A percentile compares a stretch with the other conserved stretches of the same genome.
Conservation (phyloP, 1,140 invertebrate genomes). For the Cheumatopsyche charites region DNA sequence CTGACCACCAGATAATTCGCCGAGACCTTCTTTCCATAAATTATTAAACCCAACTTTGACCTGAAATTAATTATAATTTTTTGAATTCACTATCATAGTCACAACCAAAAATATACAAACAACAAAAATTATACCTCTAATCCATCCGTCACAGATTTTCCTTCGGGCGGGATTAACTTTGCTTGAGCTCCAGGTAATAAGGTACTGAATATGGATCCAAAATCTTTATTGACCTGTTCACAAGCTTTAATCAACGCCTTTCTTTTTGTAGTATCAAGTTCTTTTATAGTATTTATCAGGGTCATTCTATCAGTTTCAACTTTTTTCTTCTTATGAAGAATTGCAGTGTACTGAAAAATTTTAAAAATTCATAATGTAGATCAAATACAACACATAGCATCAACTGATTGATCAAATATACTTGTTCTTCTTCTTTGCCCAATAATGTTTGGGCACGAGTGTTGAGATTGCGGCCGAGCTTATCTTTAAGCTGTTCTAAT, state of each 20-base stretch:
- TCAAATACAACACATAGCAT: constrained; percentile 11
- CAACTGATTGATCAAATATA: constrained; percentile 50
- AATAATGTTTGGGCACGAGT: constrained; percentile 85
- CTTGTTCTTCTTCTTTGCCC: constrained; percentile 85
- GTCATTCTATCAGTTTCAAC: constrained; percentile 87
- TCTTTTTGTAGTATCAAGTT: constrained; percentile 90
- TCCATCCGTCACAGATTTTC: constrained; percentile 79
- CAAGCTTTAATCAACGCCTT: constrained; percentile 81
- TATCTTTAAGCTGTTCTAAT: constrained; percentile 71
- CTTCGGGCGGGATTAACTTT: constrained; percentile 79
- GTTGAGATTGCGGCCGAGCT: constrained; percentile 69
- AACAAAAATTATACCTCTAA: constrained; percentile 71
- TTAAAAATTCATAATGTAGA: constrained; percentile 44
- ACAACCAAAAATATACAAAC: not conserved
- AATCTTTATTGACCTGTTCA: constrained; percentile 86
- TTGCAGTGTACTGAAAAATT: constrained; percentile 20
- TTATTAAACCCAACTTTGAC: constrained; percentile 92
- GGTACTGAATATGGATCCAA: constrained; percentile 94
- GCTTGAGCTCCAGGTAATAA: constrained; percentile 90
- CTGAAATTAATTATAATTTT: constrained; percentile 51
- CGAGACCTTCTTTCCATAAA: constrained; percentile 95
- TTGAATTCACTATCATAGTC: not conserved
- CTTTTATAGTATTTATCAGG: constrained; percentile 81
- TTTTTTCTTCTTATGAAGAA: constrained; percentile 73
- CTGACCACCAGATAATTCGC: constrained; percentile 96